phyloP scores from a whole-genome alignment of 1,140 invertebrate genomes.

The Orius insidiosus region DNA sequence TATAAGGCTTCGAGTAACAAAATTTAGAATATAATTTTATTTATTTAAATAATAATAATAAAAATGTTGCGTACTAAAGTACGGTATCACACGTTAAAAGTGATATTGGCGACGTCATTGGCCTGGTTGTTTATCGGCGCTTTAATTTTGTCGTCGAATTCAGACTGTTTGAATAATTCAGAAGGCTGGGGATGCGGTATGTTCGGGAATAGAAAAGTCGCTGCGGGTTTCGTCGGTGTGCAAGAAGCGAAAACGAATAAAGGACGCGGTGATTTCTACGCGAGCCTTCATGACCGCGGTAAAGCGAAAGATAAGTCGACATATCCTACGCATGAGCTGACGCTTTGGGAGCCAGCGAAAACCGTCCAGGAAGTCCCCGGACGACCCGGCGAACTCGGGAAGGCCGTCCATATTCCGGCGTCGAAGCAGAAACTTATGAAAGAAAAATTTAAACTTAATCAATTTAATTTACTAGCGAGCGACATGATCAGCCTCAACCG shows the following conservation, averaged over 20 bases:
- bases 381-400: slow-evolving; percentile 73
- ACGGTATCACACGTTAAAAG: slow-evolving; percentile 82
- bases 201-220: slow-evolving; percentile 25
- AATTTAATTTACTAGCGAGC: slow-evolving; percentile 95
- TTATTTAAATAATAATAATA: neutral
- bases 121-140: slow-evolving; percentile 92
- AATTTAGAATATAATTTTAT: too few species aligned
- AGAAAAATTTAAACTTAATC: slow-evolving; percentile 92
- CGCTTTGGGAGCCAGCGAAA: slow-evolving; percentile 53
- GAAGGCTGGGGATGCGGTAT: slow-evolving; percentile 43
- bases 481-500: slow-evolving; percentile 95
- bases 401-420: slow-evolving; percentile 67
- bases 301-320: slow-evolving; percentile 21
- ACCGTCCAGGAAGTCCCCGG: slow-evolving; percentile 45
- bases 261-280: slow-evolving; percentile 20
- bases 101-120: slow-evolving; percentile 82
- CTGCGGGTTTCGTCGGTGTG: slow-evolving; percentile 9
- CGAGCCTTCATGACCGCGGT: slow-evolving; percentile 18
- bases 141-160: slow-evolving; percentile 79
- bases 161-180: slow-evolving; percentile 49
- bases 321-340: slow-evolving; percentile 35
- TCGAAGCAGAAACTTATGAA: slow-evolving; percentile 74
- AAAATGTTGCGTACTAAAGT: slow-evolving; percentile 67
- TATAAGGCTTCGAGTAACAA: too few species aligned
- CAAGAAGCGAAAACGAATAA: slow-evolving; percentile 10